Base-by-base conservation (phyloP, 2,797 vertebrate genomes). In the Oreonectes daqikongensis region DNA sequence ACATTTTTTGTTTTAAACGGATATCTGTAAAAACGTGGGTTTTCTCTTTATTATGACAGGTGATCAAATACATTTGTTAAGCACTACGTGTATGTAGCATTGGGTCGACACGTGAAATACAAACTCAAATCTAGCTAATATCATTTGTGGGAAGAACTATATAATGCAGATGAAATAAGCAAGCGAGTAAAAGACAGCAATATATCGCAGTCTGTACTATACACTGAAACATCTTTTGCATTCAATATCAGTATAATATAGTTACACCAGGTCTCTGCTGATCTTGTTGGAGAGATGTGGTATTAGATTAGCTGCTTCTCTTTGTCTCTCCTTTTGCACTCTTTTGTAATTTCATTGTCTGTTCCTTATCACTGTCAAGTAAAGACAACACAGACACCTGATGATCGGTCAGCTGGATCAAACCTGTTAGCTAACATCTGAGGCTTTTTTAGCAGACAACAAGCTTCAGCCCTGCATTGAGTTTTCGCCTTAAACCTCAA, bases 401-500 rank as follows among this genome's bases (percentile, higher is more conserved):
- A 53, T 24, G 20, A 12, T 17, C 20, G n/a, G 0, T 53, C 50
- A 53, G 50, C 3, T 9, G 10, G 50, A 53, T 53, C 50, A 53
- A 50, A 53, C 20, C 15, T 8, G 30, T 17, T 67, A 24, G 26
- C 24, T 59, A 30, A 6, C n/a, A 59, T 59, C 55, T 28, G 55
- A 28, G 50, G 18, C 4, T 75, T 66, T 67, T 67, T 18, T 12
- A 46, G 64, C 64, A 14, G 32, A 5, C 24, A 24, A 57, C 9
- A 7, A 66, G 72, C 61, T 44, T 32, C 40, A 46, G 52, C 46
- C 14, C 30, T 48, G 38, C 44, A 44, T 4, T 57, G 63, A 6
- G 3, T 8, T 0, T 20, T 75, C 67, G 64, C 38, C 40, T 61
- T 35, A 61, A 60, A 63, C 57, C n/a, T 28, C 70, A 22, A 50